These are phyloP conservation scores for Copsychus sechellarum DNA, from an alignment of 2,113 vertebrate species.

Conservation along the genomic window DNA sequence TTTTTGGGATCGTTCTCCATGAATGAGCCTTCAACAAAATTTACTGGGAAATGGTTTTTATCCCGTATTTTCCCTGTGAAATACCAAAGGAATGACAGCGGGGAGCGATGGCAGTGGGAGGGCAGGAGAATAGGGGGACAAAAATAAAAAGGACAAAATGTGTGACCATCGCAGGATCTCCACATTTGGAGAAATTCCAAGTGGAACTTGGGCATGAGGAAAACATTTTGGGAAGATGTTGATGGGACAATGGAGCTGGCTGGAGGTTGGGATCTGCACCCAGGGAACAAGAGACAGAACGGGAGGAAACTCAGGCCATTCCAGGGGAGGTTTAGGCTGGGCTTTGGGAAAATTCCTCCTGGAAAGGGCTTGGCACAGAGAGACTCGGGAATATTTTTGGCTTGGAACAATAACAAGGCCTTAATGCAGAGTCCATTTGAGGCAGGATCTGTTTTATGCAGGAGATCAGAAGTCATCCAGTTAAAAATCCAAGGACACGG, in stretches of 20 bases:
- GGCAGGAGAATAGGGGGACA: background rate
- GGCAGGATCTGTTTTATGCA: background rate
- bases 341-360: background rate
- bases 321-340: background rate
- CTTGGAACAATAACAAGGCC: background rate
- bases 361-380: background rate
- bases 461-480: background rate
- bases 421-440: background rate
- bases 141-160: background rate
- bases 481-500: background rate
- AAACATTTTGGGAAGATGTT: background rate
- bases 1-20: background rate
- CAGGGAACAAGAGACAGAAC: no score
- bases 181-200: background rate
- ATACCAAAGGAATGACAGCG: accelerated
- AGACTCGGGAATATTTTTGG: background rate
- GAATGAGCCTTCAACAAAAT: background rate
- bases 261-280: background rate
- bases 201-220: background rate
- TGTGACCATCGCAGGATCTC: background rate
- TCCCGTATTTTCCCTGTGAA: background rate
- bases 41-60: background rate
- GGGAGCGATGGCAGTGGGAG: background rate
- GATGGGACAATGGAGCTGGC: accelerated
- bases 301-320: background rate